Evolutionary conservation across 1,140 invertebrate species (phyloP).

Genomic region (Dinothrombium tinctorium): DNA sequence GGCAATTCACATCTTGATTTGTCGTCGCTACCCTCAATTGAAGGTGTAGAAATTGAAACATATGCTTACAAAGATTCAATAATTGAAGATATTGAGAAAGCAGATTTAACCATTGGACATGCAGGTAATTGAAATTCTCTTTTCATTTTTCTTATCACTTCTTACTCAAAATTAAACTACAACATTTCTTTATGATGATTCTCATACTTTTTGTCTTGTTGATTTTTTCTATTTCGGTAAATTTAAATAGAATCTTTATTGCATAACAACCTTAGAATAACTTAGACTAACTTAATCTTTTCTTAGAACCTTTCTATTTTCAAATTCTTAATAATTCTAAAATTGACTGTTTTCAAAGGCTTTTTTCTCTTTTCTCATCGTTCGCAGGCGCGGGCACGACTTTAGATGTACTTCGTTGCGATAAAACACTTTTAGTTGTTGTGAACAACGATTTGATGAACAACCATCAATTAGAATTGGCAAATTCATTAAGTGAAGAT

Average conservation of each 20-base stretch:
- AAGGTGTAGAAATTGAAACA: slow-evolving; percentile 24
- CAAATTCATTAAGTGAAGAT: slow-evolving; percentile 18
- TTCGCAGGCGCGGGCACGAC: slow-evolving; percentile 60
- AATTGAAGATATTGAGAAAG: slow-evolving; percentile 36
- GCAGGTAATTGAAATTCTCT: slow-evolving; percentile 23
- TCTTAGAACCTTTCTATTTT: not conserved
- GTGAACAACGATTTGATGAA: slow-evolving; percentile 77
- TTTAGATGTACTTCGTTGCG: slow-evolving; percentile 50
- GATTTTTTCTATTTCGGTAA: slow-evolving; percentile 6
- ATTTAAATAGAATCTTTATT: not conserved
- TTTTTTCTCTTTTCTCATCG: too few species aligned
- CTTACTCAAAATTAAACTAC: too few species aligned
- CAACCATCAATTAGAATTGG: slow-evolving; percentile 85
- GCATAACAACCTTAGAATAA: slow-evolving; percentile 1
- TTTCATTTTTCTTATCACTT: too few species aligned
- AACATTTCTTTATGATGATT: too few species aligned
- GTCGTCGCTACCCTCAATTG: not conserved
- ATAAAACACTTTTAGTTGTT: slow-evolving; percentile 68
- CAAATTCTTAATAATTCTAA: slow-evolving; percentile 6
- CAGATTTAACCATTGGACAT: slow-evolving; percentile 72
- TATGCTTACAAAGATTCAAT: slow-evolving; percentile 42
- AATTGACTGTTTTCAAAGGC: too few species aligned
- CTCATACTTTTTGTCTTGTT: not conserved
- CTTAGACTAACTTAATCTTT: not conserved
- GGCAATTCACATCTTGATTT: slow-evolving; percentile 6